Evolutionary conservation across 2,888 invertebrate species (phyloP), one percentile per base, ranked within the genome.

Genomic region (Sinelater perroti): DNA sequence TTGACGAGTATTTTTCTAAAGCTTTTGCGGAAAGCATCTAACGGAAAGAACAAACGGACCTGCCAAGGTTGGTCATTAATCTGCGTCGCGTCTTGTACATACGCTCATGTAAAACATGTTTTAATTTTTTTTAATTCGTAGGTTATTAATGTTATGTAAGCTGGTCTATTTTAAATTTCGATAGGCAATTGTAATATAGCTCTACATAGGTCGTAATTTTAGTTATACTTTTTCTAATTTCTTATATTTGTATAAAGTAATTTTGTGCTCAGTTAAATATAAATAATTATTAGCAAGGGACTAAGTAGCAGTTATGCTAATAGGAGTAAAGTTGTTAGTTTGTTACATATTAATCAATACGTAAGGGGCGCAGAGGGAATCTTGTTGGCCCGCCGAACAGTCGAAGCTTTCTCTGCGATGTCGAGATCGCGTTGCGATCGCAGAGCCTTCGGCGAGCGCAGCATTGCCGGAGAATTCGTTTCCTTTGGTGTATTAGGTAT

Each of bases 111-210:
- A 35, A 31, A 21, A 33, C 35, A 33, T 13, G 13, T 36, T 24
- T 40, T 11, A 40, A 36, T 33, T 38, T 55, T 30, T 24, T 40
- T n/a, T n/a, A 21, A 31, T 46, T 26, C 33, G 14, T 58, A 58
- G 49, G 20, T 49, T 54, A 26, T 40, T 40, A 50, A 56, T 42
- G 24, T 45, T 57, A 33, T 35, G 38, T 46, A 21, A 46, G 31
- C 21, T 16, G 45, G 51, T 52, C 46, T 44, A 36, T 42, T 58
- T 33, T 11, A n/a, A n/a, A n/a, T n/a, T n/a, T n/a, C n/a, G n/a
- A 26, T 54, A 58, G 47, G 49, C 54, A 58, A 42, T 49, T 58
- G 58, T 54, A 58, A 54, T 46, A 54, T 58, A 58, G 36, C 42
- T n/a, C n/a, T 33, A 49, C 13, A 52, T 52, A 52, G 26, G 18